Evolutionary conservation across 2,113 vertebrate genomes (phyloP).

Genomic region (Ammodytes dubius): DNA sequence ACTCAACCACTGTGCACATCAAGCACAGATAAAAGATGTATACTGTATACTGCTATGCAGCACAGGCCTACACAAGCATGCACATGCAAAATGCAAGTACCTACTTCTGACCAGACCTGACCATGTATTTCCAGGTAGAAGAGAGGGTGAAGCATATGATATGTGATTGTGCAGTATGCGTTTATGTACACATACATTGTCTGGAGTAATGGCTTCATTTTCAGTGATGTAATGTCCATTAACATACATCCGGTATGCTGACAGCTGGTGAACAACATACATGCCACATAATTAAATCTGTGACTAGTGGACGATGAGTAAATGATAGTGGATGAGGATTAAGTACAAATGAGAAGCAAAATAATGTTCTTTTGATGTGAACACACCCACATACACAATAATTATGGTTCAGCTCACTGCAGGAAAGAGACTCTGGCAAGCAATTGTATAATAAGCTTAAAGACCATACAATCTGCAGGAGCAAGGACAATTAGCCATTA

Average conservation of each 20-base stretch:
- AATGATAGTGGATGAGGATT: slow-evolving; percentile 74
- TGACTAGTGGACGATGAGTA: slow-evolving; percentile 78
- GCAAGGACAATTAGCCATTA: slow-evolving; percentile 83
- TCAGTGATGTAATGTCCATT: slow-evolving; percentile 90
- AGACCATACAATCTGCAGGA: slow-evolving; percentile 89
- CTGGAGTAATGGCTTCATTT: slow-evolving; percentile 93
- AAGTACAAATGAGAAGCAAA: slow-evolving; percentile 58
- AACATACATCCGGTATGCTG: slow-evolving; percentile 77
- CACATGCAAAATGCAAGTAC: not conserved
- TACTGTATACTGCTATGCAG: slow-evolving; percentile 10
- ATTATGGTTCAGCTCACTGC: slow-evolving; percentile 82
- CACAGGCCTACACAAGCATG: not conserved
- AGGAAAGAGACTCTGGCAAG: slow-evolving; percentile 87
- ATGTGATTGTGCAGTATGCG: slow-evolving; percentile 17
- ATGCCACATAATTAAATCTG: slow-evolving; percentile 95
- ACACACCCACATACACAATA: slow-evolving; percentile 68
- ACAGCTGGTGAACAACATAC: slow-evolving; percentile 83
- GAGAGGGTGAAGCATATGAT: slow-evolving; percentile 25
- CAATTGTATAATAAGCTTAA: slow-evolving; percentile 97
- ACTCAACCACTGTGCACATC: slow-evolving; percentile 35
- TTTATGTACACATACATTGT: slow-evolving; percentile 60
- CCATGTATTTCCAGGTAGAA: not conserved
- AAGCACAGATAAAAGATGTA: slow-evolving; percentile 25
- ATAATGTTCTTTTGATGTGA: slow-evolving; percentile 65
- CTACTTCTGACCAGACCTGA: not conserved